These are phyloP conservation scores for Cephus cinctus DNA, from an alignment of 1,140 invertebrate species.

Conservation along the genomic window DNA sequence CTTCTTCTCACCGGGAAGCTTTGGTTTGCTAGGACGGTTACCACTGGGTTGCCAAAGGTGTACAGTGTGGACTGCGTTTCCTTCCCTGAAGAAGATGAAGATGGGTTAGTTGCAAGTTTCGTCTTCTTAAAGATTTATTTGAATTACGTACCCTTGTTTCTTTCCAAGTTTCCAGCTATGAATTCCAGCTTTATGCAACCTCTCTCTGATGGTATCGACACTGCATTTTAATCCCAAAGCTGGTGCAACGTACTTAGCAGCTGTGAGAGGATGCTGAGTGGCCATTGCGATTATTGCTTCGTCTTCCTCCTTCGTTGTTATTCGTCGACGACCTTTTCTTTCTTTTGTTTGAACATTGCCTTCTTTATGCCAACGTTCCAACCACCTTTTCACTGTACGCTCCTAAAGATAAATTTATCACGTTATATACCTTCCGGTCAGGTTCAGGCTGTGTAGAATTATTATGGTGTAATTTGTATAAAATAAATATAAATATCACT, in stretches of 20 bases:
- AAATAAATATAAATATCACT: slow-evolving; percentile 18
- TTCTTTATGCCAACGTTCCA: slow-evolving; percentile 53
- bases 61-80: slow-evolving; percentile 50
- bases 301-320: slow-evolving; percentile 53
- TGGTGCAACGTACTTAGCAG: slow-evolving; percentile 51
- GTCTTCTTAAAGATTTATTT: background rate
- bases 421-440: slow-evolving; percentile 2
- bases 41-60: slow-evolving; percentile 54
- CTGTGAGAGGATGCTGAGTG: slow-evolving; percentile 49
- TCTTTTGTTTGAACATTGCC: slow-evolving; percentile 54
- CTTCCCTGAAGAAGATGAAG: slow-evolving; percentile 33
- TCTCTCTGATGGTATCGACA: slow-evolving; percentile 51
- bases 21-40: slow-evolving; percentile 48
- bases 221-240: slow-evolving; percentile 51
- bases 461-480: background rate
- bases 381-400: slow-evolving; percentile 52
- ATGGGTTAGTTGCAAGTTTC: slow-evolving; percentile 1
- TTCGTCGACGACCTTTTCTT: slow-evolving; percentile 49
- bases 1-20: slow-evolving; percentile 33
- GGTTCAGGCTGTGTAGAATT: slow-evolving; percentile 6
- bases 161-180: slow-evolving; percentile 55
- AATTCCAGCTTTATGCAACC: slow-evolving; percentile 52
- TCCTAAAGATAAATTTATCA: slow-evolving; percentile 32
- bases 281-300: slow-evolving; percentile 53
- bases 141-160: slow-evolving; percentile 43